These are phyloP conservation scores for Apostichopus californicus DNA, from an alignment of 35 echinoderm and acorn worm species.

Conservation along the genomic window DNA sequence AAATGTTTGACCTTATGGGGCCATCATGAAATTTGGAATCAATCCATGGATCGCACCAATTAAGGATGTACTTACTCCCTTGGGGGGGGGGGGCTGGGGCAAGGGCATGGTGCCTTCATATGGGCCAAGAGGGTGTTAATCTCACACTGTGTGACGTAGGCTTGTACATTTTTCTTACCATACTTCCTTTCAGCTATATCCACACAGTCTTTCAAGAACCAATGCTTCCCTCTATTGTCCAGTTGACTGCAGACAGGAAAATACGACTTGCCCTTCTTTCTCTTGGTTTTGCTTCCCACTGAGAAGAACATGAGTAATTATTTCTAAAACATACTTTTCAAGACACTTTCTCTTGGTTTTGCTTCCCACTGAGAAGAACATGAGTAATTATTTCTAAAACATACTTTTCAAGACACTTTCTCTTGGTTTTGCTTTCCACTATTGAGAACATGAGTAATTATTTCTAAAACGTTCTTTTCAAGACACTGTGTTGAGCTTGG, in stretches of 20 bases:
- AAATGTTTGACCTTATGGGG: too few species aligned
- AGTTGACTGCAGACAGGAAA: slow-evolving; percentile 61
- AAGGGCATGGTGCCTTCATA: too few species aligned
- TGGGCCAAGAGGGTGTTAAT: background rate
- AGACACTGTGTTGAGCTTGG: too few species aligned
- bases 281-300: slow-evolving; percentile 2
- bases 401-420: slow-evolving; percentile 16
- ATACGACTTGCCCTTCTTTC: slow-evolving; percentile 74
- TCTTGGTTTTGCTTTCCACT: slow-evolving; percentile 1
- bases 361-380: background rate
- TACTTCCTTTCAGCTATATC: slow-evolving; percentile 66
- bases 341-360: slow-evolving; percentile 42
- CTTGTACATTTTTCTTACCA: slow-evolving; percentile 42
- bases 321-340: too few species aligned
- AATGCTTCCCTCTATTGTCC: slow-evolving; percentile 84
- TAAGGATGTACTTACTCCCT: too few species aligned
- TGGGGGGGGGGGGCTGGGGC: too few species aligned
- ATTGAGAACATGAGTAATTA: too few species aligned
- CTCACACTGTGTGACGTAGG: background rate
- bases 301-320: too few species aligned
- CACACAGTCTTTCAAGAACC: slow-evolving; percentile 72
- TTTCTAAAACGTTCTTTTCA: too few species aligned
- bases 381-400: too few species aligned
- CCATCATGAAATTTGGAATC: too few species aligned
- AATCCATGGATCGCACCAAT: too few species aligned